phyloP scores from a whole-genome alignment of 2,888 invertebrate genomes.

The Andrena haemorrhoa region DNA sequence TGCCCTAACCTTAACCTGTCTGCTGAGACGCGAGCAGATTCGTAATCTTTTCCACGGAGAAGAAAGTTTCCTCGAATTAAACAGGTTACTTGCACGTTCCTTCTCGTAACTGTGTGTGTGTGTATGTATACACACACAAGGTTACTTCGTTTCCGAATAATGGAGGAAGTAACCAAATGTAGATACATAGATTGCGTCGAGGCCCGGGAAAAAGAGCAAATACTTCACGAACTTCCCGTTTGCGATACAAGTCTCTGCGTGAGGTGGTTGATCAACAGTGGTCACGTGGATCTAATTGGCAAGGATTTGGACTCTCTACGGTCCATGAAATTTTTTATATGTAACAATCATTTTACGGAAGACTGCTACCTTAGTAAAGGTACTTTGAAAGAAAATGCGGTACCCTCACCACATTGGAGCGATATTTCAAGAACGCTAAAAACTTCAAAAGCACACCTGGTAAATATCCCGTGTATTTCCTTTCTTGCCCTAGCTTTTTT shows the following conservation, averaged over 20 bases:
- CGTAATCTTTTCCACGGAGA: background rate
- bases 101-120: too few relatives aligned
- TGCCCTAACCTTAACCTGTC: too few relatives aligned
- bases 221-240: slow-evolving; percentile 67
- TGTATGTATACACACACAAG: background rate
- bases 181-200: slow-evolving; percentile 65
- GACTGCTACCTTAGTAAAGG: slow-evolving; percentile 66
- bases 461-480: slow-evolving; percentile 5
- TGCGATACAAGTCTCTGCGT: slow-evolving; percentile 62
- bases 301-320: slow-evolving; percentile 57
- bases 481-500: background rate
- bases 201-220: slow-evolving; percentile 58
- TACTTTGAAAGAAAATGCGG: slow-evolving; percentile 65
- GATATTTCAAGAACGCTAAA: slow-evolving; percentile 32
- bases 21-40: too few relatives aligned
- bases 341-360: slow-evolving; percentile 64
- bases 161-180: slow-evolving; percentile 69
- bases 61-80: background rate
- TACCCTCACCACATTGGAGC: slow-evolving; percentile 63
- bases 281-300: slow-evolving; percentile 64
- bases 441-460: slow-evolving; percentile 28
- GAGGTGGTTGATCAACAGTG: slow-evolving; percentile 68
- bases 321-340: slow-evolving; percentile 65
- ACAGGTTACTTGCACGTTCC: too few relatives aligned
- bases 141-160: slow-evolving; percentile 3